Base-by-base conservation (phyloP, 2,797 vertebrate genomes). In the Valencia hispanica region DNA sequence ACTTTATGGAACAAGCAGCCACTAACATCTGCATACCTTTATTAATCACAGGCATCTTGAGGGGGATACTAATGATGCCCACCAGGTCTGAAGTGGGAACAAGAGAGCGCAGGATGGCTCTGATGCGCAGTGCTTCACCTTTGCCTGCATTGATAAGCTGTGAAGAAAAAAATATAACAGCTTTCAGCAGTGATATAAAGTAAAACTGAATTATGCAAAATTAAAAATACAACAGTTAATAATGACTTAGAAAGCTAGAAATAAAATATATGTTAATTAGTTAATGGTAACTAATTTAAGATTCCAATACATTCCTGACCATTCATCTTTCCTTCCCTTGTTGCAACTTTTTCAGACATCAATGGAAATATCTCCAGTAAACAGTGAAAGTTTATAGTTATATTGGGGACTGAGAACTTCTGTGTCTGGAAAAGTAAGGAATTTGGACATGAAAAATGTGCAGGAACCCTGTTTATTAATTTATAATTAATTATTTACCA, bases 121-220 rank as follows among this genome's bases (percentile, higher is more conserved):
- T 94, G 87, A 99, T 99, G 84, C 98, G 95, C 90, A 99, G 94
- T 47, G 98, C 98, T 91, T 99, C 98, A 9, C 98, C 98, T 94
- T 99, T 99, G 74, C 98, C 98, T 41, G 97, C 96, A 87, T 98
- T 98, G 92, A 99, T 99, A 68, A 99, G 96, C 98, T 99, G 84
- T 41, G 70, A 91, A 86, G 83, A 22, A 88, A 47, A 8, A 5
- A n/a, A 7, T 17, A 15, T 14, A 25, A 1, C 12, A 22, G 6
- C 11, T 4, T 14, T 12, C 20, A 66, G 34, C 32, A 39, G 20
- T 22, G 2, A 17, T 39, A 20, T 36, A 25, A 53, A 1, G 1
- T 22, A 66, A 66, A 14, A 41, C 36, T 25, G 22, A 22, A 14
- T 25, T 6, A 41, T 41, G 36, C 36, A 66, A 66, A 12, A 22